A percentile compares a stretch with the other conserved stretches of the same genome.
Conservation (phyloP, 2,113 vertebrate species). For the Orthonyx spaldingii region DNA sequence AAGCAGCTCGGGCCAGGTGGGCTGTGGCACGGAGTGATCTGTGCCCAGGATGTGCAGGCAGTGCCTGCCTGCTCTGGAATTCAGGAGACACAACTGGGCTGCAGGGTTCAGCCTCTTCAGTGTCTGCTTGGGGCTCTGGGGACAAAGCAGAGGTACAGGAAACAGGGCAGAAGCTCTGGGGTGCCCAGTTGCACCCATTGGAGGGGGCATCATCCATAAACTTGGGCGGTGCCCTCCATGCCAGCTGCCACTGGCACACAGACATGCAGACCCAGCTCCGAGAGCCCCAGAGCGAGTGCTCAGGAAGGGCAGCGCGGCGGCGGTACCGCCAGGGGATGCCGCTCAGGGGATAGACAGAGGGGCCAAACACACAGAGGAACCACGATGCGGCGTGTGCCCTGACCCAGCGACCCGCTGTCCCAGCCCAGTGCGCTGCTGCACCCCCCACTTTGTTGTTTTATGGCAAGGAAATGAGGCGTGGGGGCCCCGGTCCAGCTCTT, state of each 20-base stretch:
- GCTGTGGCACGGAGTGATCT: background rate
- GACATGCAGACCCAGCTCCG: accelerated
- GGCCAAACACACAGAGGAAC: background rate
- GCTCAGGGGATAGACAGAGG: background rate
- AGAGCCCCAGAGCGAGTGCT: background rate
- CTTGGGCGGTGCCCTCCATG: too few relatives aligned
- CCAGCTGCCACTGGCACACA: background rate
- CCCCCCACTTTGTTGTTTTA: constrained; percentile 53
- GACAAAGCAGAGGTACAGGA: background rate
- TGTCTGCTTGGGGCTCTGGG: background rate
- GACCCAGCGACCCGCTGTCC: constrained; percentile 7
- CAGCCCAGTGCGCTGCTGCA: background rate
- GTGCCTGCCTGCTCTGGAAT: background rate
- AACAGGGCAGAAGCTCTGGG: background rate
- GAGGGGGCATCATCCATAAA: background rate
- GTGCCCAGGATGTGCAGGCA: background rate
- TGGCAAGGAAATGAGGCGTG: constrained; percentile 40
- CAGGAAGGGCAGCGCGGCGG: background rate
- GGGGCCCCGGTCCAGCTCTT: background rate
- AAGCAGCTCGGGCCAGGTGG: accelerated
- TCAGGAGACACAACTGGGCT: background rate
- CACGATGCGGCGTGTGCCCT: background rate
- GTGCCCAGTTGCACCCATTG: background rate
- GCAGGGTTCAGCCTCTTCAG: background rate
- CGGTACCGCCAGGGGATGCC: background rate